Evolutionary conservation across 2,113 vertebrate genomes (phyloP), one percentile per base, ranked within the genome.

Genomic region (Tringa solitaria): DNA sequence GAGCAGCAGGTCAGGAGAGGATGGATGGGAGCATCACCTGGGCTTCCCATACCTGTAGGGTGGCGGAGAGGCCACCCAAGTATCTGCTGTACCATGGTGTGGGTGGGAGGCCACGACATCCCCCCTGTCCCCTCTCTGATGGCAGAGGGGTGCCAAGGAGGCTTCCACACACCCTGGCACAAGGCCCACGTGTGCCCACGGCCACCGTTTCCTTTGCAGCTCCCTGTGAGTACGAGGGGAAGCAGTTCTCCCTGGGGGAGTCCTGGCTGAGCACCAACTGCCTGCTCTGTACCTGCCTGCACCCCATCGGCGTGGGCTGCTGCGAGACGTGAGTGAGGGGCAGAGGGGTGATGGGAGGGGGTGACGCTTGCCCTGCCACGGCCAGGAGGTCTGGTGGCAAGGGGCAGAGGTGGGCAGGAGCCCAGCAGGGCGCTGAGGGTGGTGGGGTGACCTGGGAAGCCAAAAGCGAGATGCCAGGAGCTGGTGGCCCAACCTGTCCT

Each of bases 261-360:
- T 98, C 98, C 2, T 99, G 99, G 99, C 98, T 99, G 97, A 99
- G 99, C 77, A 93, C 97, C 68, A 98, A 98, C 61, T 99, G 99
- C 67, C 98, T 99, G 97, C 99, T 99, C 89, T 99, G 99, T 97
- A 99, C 99, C 97, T 99, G 99, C 94, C 98, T 99, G 97, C 98
- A 99, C 87, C 99, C 99, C 1, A 87, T 99, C 0, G 99, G 99
- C 2, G 99, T 99, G n/a, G 99, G 99, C 78, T 99, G 99, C 98
- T 99, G 99, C 1, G 99, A 99, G 96, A 99, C 97, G 99, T 99
- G 96, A 99, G 99, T 99, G 84, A 87, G 73, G 48, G 74, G 30
- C 32, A 0, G 1, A 39, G 22, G 64, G 63, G 8, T 1, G 1
- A 37, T 6, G 63, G 45, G 24, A 35, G 27, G 39, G 9, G 61